Percentiles rank a stretch among this genome's conserved stretches.
These are phyloP conservation scores for Oscheius sp. DNA, from an alignment of 2,888 invertebrate genomes.

Conservation along the genomic window DNA sequence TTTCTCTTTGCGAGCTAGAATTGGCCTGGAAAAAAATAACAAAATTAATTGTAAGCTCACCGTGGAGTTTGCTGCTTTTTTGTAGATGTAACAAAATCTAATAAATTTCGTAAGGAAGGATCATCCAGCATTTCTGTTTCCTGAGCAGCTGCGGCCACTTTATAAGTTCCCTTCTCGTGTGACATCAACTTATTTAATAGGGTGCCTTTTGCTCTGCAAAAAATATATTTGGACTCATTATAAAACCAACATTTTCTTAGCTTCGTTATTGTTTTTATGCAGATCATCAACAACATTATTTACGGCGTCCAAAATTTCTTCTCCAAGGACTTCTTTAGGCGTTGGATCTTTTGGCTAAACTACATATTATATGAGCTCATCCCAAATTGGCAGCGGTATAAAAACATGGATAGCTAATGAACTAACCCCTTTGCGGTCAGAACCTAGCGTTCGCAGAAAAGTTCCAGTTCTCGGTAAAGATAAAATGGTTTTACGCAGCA, in stretches of 20 bases:
- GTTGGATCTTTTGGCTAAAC: constrained; percentile 36
- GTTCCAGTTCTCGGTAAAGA: constrained; percentile 2
- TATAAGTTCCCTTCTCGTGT: constrained; percentile 58
- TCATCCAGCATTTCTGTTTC: constrained; percentile 56
- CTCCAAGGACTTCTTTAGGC: constrained; percentile 54
- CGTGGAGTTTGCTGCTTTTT: background rate
- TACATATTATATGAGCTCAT: too few relatives aligned
- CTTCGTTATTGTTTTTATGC: constrained; percentile 41
- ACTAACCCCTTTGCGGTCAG: constrained; percentile 32
- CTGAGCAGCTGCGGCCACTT: constrained; percentile 55
- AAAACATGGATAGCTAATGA: background rate
- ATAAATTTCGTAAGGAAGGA: constrained; percentile 44
- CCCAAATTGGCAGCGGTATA: too few relatives aligned
- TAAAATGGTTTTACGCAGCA: constrained; percentile 17
- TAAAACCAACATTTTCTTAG: constrained; percentile 44
- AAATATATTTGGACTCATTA: background rate
- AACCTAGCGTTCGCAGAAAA: constrained; percentile 4
- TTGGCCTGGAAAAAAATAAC: background rate
- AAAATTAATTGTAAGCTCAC: background rate
- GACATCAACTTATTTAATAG: constrained; percentile 53
- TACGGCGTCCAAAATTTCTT: constrained; percentile 55
- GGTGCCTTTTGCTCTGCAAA: constrained; percentile 49
- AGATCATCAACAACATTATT: constrained; percentile 49
- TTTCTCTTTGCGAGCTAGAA: constrained; percentile 8
- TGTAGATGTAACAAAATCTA: constrained; percentile 42